These are phyloP conservation scores for Psittacula cyanocephala DNA, from an alignment of 2,113 vertebrate genomes.

Conservation along the genomic window DNA sequence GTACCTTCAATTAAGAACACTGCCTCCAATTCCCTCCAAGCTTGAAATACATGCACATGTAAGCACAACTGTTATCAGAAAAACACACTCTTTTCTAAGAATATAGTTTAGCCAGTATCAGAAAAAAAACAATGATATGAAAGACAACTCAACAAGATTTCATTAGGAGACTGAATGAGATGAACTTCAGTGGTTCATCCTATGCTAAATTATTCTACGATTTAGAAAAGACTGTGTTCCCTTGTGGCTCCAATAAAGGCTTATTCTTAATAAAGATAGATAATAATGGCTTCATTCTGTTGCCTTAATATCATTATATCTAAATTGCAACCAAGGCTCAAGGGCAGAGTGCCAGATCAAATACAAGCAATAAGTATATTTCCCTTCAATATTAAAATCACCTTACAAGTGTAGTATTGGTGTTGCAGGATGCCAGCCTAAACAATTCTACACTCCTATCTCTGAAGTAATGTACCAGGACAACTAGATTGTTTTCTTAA, in stretches of 20 bases:
- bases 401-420: background rate
- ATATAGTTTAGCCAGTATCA: background rate
- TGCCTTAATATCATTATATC: background rate
- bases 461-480: background rate
- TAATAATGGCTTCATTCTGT: background rate
- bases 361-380: background rate
- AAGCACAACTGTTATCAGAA: background rate
- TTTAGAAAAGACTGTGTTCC: background rate
- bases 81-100: background rate
- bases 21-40: background rate
- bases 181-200: background rate
- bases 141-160: background rate
- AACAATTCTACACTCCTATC: accelerated
- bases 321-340: background rate
- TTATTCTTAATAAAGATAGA: background rate
- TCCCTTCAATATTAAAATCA: background rate
- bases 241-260: background rate
- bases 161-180: background rate
- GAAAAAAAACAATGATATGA: background rate
- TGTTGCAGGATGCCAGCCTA: background rate
- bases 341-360: background rate
- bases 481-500: background rate
- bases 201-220: background rate
- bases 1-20: background rate
- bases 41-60: background rate